Conservation (phyloP, 2,888 invertebrate species). For the Blastobasis lacticolella region DNA sequence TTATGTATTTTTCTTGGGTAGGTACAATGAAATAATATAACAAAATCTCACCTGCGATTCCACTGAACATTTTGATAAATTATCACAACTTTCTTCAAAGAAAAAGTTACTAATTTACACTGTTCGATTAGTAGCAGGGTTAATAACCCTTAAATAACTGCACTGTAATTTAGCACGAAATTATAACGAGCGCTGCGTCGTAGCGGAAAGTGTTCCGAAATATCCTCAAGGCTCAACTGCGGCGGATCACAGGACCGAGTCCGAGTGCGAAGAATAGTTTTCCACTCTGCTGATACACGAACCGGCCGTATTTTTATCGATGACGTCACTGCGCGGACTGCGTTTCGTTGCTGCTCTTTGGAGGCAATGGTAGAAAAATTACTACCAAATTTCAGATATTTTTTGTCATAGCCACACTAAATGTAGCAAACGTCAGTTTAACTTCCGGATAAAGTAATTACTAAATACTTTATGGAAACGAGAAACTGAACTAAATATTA, state of each 20-base stretch:
- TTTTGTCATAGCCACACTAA: too few species aligned
- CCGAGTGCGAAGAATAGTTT: constrained; percentile 26
- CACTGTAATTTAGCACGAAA: constrained; percentile 26
- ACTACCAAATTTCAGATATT: too few species aligned
- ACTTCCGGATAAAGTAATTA: too few species aligned
- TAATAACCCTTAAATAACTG: constrained; percentile 13
- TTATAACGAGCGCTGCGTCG: constrained; percentile 19
- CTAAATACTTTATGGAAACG: too few species aligned
- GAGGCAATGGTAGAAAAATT: too few species aligned
- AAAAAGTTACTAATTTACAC: constrained; percentile 16
- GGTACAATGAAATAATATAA: neutral
- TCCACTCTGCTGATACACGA: constrained; percentile 29
- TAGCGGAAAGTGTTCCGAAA: constrained; percentile 32
- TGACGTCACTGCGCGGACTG: constrained; percentile 42
- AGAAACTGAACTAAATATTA: too few species aligned
- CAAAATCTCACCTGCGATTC: constrained; percentile 52
- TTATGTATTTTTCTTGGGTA: too few species aligned
- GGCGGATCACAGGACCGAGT: constrained; percentile 23
- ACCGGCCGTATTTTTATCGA: constrained; percentile 51
- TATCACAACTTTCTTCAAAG: constrained; percentile 12
- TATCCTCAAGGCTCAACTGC: constrained; percentile 39
- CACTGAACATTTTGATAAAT: constrained; percentile 58
- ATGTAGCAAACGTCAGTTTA: too few species aligned
- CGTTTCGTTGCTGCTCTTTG: constrained; percentile 40
- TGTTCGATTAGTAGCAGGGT: constrained; percentile 3